Evolutionary conservation across 1,140 invertebrate species (phyloP).

Genomic region (Condylostylus longicornis): DNA sequence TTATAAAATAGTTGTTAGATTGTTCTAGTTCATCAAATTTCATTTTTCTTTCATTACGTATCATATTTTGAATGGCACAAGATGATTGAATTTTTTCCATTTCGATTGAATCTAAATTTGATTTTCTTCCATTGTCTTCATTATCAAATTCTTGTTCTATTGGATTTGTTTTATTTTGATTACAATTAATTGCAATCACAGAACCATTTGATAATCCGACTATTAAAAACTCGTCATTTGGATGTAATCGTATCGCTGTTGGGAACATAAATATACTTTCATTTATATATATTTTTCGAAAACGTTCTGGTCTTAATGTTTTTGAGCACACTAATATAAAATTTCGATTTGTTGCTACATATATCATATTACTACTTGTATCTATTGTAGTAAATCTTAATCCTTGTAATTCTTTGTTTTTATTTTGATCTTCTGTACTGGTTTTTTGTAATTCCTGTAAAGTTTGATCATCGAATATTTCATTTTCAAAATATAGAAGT

Average conservation of each 20-base stretch:
- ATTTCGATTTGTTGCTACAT: conserved; percentile 27
- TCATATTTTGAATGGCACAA: conserved; percentile 31
- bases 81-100: conserved; percentile 25
- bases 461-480: conserved; percentile 25
- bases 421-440: conserved; percentile 7
- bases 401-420: conserved; percentile 15
- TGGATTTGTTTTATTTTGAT: conserved; percentile 11
- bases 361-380: conserved; percentile 19
- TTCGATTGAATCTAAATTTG: conserved; percentile 6
- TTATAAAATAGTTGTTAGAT: not conserved
- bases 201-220: conserved; percentile 29
- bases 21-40: conserved; percentile 16
- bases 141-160: not conserved
- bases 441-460: conserved; percentile 24
- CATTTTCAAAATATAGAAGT: conserved; percentile 24
- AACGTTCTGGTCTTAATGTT: conserved; percentile 21
- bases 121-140: not conserved
- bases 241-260: conserved; percentile 19
- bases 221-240: conserved; percentile 22
- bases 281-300: conserved; percentile 18
- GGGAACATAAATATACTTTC: conserved; percentile 25
- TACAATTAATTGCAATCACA: conserved; percentile 27
- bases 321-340: conserved; percentile 25
- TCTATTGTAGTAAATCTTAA: conserved; percentile 25
- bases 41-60: conserved; percentile 23